Base-by-base conservation (phyloP, 23 tunicate genomes). In the Ascidia mentula region DNA sequence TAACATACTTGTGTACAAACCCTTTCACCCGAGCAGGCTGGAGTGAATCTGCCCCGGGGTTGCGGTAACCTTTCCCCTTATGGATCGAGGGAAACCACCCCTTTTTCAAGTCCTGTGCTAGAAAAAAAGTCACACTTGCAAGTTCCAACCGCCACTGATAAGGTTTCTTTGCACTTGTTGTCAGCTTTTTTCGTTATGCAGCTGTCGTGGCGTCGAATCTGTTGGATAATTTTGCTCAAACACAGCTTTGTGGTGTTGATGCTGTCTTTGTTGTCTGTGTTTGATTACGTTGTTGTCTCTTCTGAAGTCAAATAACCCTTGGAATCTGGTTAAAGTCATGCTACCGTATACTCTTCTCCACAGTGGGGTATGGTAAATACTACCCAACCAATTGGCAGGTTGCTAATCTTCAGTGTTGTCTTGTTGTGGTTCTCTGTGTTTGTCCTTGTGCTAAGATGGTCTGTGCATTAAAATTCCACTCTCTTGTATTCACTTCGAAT, bases 51-150 rank as follows among this genome's bases (percentile, higher is more conserved):
- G 40, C 86, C 79, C 31, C 72, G 17, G 3, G 69, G 74, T 18
- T 79, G 82, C 40, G n/a, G 73, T 45, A 28, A 9, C 12, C 17
- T 77, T 5, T 80, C 75, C 35, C 84, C 77, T 0, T 71, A 80
- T 26, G 77, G 59, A 36, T 80, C 75, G 7, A n/a, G 84, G 24
- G 84, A 80, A 37, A 80, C 84, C 9, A 69, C 84, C 40, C 75
- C 84, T 31, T 40, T 37, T 30, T 69, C 84, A 30, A 69, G 75
- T 32, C 84, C 80, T 15, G 32, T 40, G 34, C 45, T 18, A 1
- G 80, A 77, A 6, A 45, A 69, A 26, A 77, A 45, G 31, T 18
- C 9, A 39, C 45, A 77, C 1, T 22, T 70, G 13, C 65, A 53
- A 6, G 65, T 53, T 9, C 65, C 65, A 53, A 53, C 65, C 22